Base-by-base conservation (phyloP, 1,140 invertebrate genomes). In the Adelges cooleyi region DNA sequence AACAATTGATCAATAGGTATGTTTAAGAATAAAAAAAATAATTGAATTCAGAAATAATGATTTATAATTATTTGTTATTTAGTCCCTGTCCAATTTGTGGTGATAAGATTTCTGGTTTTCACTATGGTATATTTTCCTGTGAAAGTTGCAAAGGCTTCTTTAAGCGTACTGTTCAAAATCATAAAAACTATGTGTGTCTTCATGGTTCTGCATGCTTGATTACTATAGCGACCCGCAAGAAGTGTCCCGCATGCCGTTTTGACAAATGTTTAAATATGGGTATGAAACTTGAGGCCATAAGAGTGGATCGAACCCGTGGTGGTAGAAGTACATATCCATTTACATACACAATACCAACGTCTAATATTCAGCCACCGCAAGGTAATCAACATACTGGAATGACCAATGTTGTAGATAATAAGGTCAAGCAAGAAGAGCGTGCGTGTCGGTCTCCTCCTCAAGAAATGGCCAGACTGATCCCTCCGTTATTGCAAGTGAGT, bases 121-220 rank as follows among this genome's bases (percentile, higher is more conserved):
- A 95, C 75, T 95, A 95, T 72, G 92, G 92, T 11, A 96, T 97
- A 70, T 96, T 95, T 75, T 94, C 92, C 11, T 98, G 94, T 77
- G 94, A 98, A 74, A 94, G 90, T 11, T 98, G 88, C 74, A 98
- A 98, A 79, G 95, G 95, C 3, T 98, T 98, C 76, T 98, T 98
- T 78, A 97, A 98, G 76, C 81, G 95, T 67, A 98, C 93, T 44
- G 95, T 98, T 4, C 94, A 98, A 78, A 98, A 98, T 75, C 84
- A 94, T 54, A 96, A 97, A 77, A 91, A 93, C 74, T 98, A 97
- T 76, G 87, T 92, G 67, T 98, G 95, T 75, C 80, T 95, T 49
- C 82, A 91, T 48, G 90, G 91, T 15, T 89, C 89, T 0, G 86
- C 86, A 59, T 97, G 95, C 77, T 87, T 90, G 3, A 89, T 96